These are phyloP conservation scores for Platichthys flesus DNA, from an alignment of 2,113 vertebrate genomes.

Conservation along the genomic window DNA sequence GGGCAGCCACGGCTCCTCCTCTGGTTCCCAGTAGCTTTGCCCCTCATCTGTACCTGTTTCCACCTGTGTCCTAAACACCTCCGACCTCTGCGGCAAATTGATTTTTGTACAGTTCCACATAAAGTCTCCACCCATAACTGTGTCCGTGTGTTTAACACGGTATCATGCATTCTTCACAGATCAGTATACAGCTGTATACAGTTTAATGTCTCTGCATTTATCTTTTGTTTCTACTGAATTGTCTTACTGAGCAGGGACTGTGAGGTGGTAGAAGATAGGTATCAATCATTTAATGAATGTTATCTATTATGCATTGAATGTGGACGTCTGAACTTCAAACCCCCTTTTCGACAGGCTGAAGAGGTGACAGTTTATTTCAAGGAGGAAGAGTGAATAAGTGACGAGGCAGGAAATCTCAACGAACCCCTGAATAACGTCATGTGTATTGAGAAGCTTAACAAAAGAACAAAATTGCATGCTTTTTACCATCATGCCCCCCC, in stretches of 20 bases:
- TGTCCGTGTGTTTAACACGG: slow-evolving; percentile 47
- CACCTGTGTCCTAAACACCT: slow-evolving; percentile 47
- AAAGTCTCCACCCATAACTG: slow-evolving; percentile 22
- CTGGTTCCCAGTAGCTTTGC: slow-evolving; percentile 83
- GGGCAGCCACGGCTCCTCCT: slow-evolving; percentile 82
- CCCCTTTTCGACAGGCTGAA: slow-evolving; percentile 45
- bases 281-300: slow-evolving; percentile 67
- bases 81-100: slow-evolving; percentile 50
- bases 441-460: slow-evolving; percentile 57
- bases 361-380: slow-evolving; percentile 57
- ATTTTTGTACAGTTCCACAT: slow-evolving; percentile 64
- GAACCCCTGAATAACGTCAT: slow-evolving; percentile 37
- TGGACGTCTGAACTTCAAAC: slow-evolving; percentile 40
- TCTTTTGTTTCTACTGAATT: slow-evolving; percentile 47
- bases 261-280: slow-evolving; percentile 69
- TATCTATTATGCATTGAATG: slow-evolving; percentile 63
- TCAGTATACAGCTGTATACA: slow-evolving; percentile 50
- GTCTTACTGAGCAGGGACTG: slow-evolving; percentile 67
- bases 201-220: slow-evolving; percentile 53
- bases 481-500: slow-evolving; percentile 53
- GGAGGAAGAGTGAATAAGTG: slow-evolving; percentile 40
- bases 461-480: slow-evolving; percentile 73
- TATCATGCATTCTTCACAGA: slow-evolving; percentile 55
- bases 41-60: slow-evolving; percentile 42
- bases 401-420: slow-evolving; percentile 25